Evolutionary conservation across 2,888 invertebrate genomes (phyloP).

Genomic region (Diarsia mendica): DNA sequence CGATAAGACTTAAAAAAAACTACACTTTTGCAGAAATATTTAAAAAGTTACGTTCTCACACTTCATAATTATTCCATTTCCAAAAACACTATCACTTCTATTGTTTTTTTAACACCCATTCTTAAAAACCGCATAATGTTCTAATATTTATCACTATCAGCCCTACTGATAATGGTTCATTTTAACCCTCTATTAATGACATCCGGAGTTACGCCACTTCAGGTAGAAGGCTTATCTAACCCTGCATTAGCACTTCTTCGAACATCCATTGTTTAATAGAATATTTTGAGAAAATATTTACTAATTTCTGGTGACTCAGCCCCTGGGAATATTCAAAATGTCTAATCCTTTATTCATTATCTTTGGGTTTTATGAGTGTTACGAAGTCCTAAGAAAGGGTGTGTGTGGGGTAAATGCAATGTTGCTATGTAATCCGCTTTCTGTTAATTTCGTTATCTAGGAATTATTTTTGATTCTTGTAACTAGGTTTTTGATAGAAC

Average conservation of each 20-base stretch:
- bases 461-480: background rate
- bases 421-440: conserved; percentile 4
- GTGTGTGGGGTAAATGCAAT: conserved; percentile 34
- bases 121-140: conserved; percentile 28
- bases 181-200: conserved; percentile 74
- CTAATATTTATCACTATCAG: conserved; percentile 53
- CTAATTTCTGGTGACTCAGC: conserved; percentile 66
- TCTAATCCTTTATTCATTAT: conserved; percentile 64
- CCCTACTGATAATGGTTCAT: conserved; percentile 56
- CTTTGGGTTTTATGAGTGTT: conserved; percentile 68
- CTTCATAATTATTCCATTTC: background rate
- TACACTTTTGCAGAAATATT: background rate
- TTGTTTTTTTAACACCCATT: conserved; percentile 32
- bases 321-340: conserved; percentile 61
- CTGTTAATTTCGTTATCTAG: conserved; percentile 22
- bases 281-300: conserved; percentile 74
- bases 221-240: conserved; percentile 78
- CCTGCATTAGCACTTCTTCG: conserved; percentile 77
- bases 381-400: conserved; percentile 47
- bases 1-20: background rate
- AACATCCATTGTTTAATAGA: conserved; percentile 68
- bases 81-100: conserved; percentile 26
- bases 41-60: background rate
- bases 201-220: conserved; percentile 73
- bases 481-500: background rate